Evolutionary conservation across 1,140 invertebrate genomes (phyloP).

Genomic region (Anastrepha ludens): DNA sequence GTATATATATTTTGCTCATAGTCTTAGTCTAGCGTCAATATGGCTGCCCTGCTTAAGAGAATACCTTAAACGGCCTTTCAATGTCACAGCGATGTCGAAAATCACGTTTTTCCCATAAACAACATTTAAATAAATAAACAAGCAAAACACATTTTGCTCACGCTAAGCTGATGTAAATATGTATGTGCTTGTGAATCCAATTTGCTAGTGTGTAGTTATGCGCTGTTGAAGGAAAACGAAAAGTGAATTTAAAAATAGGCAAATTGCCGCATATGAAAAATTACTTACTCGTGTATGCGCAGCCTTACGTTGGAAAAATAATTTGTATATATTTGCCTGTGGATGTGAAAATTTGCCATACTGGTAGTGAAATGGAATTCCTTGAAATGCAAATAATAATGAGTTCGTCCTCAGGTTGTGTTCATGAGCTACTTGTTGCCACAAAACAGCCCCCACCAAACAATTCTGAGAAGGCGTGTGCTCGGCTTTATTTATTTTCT

Average conservation of each 20-base stretch:
- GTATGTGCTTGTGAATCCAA: neutral
- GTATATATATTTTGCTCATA: neutral
- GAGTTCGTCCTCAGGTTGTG: neutral
- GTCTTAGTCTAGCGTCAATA: neutral
- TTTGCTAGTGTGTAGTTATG: neutral
- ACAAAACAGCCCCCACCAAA: too few species aligned
- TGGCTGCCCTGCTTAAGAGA: neutral
- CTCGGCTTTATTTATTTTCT: too few species aligned
- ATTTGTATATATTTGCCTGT: neutral
- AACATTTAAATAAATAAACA: conserved; percentile 22
- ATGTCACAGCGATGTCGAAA: neutral
- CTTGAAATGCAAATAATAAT: neutral
- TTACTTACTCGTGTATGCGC: neutral
- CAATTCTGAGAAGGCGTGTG: too few species aligned
- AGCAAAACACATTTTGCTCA: neutral
- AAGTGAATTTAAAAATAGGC: conserved; percentile 21
- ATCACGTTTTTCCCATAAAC: conserved; percentile 24
- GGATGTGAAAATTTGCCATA: neutral
- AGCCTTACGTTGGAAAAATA: neutral
- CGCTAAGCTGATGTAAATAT: neutral
- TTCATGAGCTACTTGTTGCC: neutral
- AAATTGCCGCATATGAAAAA: neutral
- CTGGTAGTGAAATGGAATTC: neutral
- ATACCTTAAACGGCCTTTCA: neutral
- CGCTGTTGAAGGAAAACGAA: neutral